phyloP scores from a whole-genome alignment of 2,888 invertebrate species.

The Ophion ellenae region DNA sequence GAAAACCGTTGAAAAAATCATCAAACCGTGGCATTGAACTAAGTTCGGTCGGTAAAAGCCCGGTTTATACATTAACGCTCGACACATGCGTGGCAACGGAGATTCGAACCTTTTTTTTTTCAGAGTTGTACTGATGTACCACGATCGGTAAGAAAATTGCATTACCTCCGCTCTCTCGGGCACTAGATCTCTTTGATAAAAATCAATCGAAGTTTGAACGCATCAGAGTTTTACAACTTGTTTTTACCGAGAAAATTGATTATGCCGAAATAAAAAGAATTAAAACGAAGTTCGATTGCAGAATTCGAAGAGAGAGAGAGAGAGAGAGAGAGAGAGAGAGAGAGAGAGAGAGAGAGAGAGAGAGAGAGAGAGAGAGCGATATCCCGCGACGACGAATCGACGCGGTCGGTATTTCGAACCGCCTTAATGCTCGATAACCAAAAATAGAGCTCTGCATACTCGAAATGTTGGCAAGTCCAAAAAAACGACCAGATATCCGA shows the following conservation, averaged over 20 bases:
- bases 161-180: background rate
- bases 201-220: background rate
- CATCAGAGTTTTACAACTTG: background rate
- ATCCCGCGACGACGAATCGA: background rate
- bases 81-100: background rate
- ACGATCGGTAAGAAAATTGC: constrained; percentile 23
- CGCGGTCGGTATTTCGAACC: background rate
- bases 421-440: background rate
- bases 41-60: background rate
- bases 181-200: background rate
- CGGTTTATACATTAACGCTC: too few species aligned
- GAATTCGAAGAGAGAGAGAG: too few species aligned
- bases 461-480: background rate
- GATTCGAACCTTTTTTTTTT: background rate
- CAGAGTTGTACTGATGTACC: background rate
- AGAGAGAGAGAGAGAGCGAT: background rate
- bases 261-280: background rate
- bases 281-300: background rate
- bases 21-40: background rate
- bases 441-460: background rate
- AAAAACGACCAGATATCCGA: background rate
- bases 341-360: too few species aligned
- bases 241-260: background rate
- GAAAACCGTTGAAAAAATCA: too few species aligned
- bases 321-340: too few species aligned